Percentiles rank a stretch among this genome's conserved stretches.
Evolutionary conservation across 2,888 invertebrate species (phyloP).

Genomic region (Dolomedes plantarius): DNA sequence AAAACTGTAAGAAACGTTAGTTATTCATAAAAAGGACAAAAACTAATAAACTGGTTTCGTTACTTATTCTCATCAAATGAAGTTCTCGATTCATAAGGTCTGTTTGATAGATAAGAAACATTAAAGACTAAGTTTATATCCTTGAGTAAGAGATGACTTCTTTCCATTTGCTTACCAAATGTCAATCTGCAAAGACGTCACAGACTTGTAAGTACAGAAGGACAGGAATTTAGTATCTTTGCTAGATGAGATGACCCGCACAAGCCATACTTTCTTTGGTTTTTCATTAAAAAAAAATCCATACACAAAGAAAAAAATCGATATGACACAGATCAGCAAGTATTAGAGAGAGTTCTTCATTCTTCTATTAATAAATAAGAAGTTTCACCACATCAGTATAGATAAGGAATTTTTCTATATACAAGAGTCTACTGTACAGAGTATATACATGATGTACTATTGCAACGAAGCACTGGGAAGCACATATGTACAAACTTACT

Average conservation of each 20-base stretch:
- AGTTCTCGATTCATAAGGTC: too few relatives aligned
- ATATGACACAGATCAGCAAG: too few relatives aligned
- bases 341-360: background rate
- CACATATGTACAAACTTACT: background rate
- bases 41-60: too few relatives aligned
- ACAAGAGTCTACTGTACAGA: slow-evolving; percentile 35
- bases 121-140: too few relatives aligned
- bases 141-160: too few relatives aligned
- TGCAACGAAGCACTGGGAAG: slow-evolving; percentile 44
- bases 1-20: too few relatives aligned
- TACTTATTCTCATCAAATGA: too few relatives aligned
- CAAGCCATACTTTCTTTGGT: slow-evolving; percentile 13
- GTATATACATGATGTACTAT: slow-evolving; percentile 42
- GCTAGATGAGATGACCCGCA: background rate
- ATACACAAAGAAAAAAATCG: slow-evolving; percentile 25
- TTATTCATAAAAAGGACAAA: too few relatives aligned
- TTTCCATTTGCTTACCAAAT: too few relatives aligned
- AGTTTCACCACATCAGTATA: background rate
- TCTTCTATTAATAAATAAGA: background rate
- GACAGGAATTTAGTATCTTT: background rate
- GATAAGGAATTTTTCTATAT: background rate
- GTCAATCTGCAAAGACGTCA: background rate
- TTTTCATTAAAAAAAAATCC: slow-evolving; percentile 20
- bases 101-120: too few relatives aligned
- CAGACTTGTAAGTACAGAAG: background rate